These are phyloP conservation scores for Oreocharis arfaki DNA, from an alignment of 2,113 vertebrate genomes.

Conservation along the genomic window DNA sequence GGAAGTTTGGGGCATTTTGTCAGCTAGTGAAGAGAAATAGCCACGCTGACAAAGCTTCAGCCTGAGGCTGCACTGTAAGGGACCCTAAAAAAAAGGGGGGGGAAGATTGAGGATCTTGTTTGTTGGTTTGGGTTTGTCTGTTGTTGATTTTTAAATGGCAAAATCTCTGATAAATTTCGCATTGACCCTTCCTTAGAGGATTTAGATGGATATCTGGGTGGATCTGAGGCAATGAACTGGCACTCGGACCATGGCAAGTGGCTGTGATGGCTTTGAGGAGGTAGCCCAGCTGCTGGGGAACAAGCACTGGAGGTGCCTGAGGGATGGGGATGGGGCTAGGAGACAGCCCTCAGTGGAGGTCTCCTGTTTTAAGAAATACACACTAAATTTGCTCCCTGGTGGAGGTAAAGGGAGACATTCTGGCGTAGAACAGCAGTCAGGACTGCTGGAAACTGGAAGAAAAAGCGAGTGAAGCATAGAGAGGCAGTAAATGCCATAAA, in stretches of 20 bases:
- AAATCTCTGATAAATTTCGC: background rate
- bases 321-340: background rate
- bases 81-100: background rate
- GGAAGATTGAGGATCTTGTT: background rate
- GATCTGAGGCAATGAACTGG: background rate
- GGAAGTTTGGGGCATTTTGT: background rate
- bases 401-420: background rate
- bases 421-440: background rate
- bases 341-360: rapidly evolving
- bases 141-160: background rate
- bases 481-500: background rate
- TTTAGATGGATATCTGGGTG: background rate
- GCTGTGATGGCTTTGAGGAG: background rate
- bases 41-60: rapidly evolving
- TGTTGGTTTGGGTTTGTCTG: background rate
- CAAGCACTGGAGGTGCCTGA: background rate
- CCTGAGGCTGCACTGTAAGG: background rate
- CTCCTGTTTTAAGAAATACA: background rate
- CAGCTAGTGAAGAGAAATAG: background rate
- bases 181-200: background rate
- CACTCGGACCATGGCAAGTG: background rate
- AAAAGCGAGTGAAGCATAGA: background rate
- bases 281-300: too few relatives aligned
- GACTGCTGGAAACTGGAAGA: background rate
- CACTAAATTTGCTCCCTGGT: background rate